phyloP scores from a whole-genome alignment of 2,888 invertebrate genomes.

The Phyllotreta cruciferae region DNA sequence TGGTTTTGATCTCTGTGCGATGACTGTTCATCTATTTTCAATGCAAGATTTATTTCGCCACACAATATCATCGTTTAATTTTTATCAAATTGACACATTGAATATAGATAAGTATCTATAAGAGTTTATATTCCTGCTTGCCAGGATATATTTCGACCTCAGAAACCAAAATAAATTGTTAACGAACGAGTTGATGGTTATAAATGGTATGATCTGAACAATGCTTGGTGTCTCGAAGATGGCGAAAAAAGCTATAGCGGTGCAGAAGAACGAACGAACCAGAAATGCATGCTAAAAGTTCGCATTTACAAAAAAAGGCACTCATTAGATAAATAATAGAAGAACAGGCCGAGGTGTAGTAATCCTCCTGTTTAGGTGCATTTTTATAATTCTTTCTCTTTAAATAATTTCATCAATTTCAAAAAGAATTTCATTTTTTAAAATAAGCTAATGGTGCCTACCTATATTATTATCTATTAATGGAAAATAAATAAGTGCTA shows the following conservation, averaged over 20 bases:
- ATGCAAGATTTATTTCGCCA: too few species aligned
- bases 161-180: slow-evolving; percentile 20
- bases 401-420: too few species aligned
- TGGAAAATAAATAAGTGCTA: too few species aligned
- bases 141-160: not conserved
- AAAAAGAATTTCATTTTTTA: too few species aligned
- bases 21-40: too few species aligned
- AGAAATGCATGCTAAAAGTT: slow-evolving; percentile 34
- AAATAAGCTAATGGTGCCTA: too few species aligned
- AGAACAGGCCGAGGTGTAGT: slow-evolving; percentile 25
- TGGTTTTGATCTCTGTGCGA: too few species aligned
- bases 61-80: too few species aligned
- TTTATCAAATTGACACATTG: not conserved
- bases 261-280: slow-evolving; percentile 37
- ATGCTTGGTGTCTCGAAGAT: slow-evolving; percentile 31
- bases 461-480: too few species aligned
- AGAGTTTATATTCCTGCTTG: slow-evolving; percentile 5
- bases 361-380: slow-evolving; percentile 14
- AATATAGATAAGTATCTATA: not conserved
- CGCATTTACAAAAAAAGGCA: slow-evolving; percentile 27
- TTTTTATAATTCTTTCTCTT: slow-evolving; percentile 12
- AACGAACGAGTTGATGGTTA: slow-evolving; percentile 19
- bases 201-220: slow-evolving; percentile 19
- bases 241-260: slow-evolving; percentile 40
- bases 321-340: slow-evolving; percentile 30